A percentile compares a stretch with the other conserved stretches of the same genome.
Evolutionary conservation across 2,797 vertebrate genomes (phyloP).

Genomic region (Rhincodon typus): DNA sequence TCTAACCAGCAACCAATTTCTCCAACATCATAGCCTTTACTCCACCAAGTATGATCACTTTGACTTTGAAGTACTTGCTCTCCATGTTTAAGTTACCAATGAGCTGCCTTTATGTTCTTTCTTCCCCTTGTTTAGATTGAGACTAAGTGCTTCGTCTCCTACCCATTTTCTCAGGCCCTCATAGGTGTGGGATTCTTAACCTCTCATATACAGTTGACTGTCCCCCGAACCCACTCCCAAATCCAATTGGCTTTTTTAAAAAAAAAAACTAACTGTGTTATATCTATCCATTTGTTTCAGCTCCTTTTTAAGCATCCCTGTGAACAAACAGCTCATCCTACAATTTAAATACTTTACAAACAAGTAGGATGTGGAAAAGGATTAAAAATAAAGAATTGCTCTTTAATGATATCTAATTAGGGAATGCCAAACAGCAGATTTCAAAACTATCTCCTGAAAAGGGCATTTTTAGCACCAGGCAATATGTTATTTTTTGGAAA

Average conservation of each 20-base stretch:
- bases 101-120: neutral
- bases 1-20: neutral
- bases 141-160: neutral
- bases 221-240: neutral
- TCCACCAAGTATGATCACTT: neutral
- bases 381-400: neutral
- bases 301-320: neutral
- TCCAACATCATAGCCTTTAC: neutral
- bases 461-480: neutral
- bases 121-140: neutral
- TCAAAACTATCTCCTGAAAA: neutral
- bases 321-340: neutral
- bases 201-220: neutral
- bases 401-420: neutral
- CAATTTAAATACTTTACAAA: neutral
- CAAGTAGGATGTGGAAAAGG: neutral
- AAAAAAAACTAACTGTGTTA: neutral
- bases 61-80: neutral
- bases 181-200: neutral
- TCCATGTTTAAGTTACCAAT: neutral
- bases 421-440: neutral
- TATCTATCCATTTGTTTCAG: neutral
- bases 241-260: neutral
- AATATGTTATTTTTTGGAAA: too few relatives aligned
- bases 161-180: neutral